phyloP scores from a whole-genome alignment of 1,140 invertebrate genomes.

The Polypedilum pembai region DNA sequence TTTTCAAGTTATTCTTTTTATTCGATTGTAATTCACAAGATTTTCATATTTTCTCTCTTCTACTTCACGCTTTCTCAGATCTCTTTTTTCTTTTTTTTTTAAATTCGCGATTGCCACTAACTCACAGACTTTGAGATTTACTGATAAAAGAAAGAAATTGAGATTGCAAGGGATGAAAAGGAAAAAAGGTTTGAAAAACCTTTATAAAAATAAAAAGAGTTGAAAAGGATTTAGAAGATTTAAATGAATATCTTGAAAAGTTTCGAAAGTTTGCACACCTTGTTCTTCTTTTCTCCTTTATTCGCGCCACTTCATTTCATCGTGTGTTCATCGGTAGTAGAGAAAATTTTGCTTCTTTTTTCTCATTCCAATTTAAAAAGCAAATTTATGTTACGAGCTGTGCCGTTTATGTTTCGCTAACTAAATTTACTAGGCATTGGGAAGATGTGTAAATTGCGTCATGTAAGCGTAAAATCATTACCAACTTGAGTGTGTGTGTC shows the following conservation, averaged over 20 bases:
- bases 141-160: neutral
- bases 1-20: too few species aligned
- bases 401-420: conserved; percentile 16
- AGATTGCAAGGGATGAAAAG: neutral
- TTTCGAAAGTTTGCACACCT: too few species aligned
- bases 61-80: too few species aligned
- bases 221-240: too few species aligned
- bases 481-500: too few species aligned
- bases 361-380: conserved; percentile 1
- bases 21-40: conserved; percentile 1
- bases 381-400: conserved; percentile 18
- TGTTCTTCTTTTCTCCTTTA: neutral
- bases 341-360: neutral
- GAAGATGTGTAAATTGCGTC: conserved; percentile 11
- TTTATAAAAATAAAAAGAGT: too few species aligned
- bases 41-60: neutral
- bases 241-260: too few species aligned
- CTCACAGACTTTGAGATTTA: conserved; percentile 17
- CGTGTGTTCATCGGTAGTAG: too few species aligned
- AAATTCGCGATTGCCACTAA: neutral
- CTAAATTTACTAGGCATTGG: neutral
- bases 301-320: too few species aligned
- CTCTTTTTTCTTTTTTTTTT: too few species aligned
- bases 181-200: neutral
- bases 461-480: conserved; percentile 18